Base-by-base conservation (phyloP, 2,797 vertebrate species). In the Molothrus ater region DNA sequence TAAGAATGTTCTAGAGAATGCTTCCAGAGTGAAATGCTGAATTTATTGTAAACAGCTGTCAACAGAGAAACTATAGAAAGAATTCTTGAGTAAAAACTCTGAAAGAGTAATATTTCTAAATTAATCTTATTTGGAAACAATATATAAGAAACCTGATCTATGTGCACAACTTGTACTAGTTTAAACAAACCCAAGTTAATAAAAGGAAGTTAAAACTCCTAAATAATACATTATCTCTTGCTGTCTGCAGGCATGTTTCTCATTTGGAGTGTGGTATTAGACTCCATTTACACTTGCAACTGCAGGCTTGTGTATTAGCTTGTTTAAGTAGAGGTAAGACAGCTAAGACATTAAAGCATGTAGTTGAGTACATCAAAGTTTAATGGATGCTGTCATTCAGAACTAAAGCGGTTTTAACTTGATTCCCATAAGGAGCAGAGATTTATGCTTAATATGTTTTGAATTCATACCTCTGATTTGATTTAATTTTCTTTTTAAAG, bases 311-410 rank as follows among this genome's bases (percentile, higher is more conserved):
- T 47, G 65, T 92, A 19, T 91, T 88, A 63, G 54, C 65, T 92
- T 92, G 65, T 78, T 93, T 84, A 88, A 80, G 51, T 32, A 71
- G 72, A 86, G n/a, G 48, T 65, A 63, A 65, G 43, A 47, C 66
- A 43, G 80, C 24, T 71, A 72, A 68, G 38, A 59, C 54, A 48
- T 94, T 51, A 79, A 92, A 88, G 34, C n/a, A 59, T 31, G 59
- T 88, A 47, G 47, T 22, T 94, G 72, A 75, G 31, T 80, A 40
- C 43, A 75, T 95, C n/a, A 91, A 72, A 75, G 66, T 93, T 92
- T 94, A 91, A 91, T 94, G 80, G 66, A 69, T 93, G 20, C 50
- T 74, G 65, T 95, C 80, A 48, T 90, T 95, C 63, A 90, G 76
- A 79, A 51, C 47, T 66, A 48, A 85, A 80, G 22, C 0, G 0